Percentiles rank a stretch among this genome's conserved stretches.
Evolutionary conservation across 2,113 vertebrate species (phyloP).

Genomic region (Sceloporus undulatus): DNA sequence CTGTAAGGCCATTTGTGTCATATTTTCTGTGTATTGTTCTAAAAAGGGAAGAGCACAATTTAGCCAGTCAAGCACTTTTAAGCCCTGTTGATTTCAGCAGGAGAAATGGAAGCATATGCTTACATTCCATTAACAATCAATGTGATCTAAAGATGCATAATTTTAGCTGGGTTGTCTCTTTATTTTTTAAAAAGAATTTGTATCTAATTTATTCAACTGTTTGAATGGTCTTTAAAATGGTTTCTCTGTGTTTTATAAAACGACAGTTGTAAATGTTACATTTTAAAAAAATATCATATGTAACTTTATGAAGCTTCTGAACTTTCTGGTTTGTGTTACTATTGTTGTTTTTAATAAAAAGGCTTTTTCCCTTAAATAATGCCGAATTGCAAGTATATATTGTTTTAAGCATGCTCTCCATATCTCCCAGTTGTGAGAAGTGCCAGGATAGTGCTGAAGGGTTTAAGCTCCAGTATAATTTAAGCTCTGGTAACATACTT

Average conservation of each 20-base stretch:
- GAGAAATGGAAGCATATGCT: not conserved
- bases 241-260: not conserved
- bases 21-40: not conserved
- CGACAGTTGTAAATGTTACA: not conserved
- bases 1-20: not conserved
- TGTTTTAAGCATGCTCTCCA: not conserved
- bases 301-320: conserved; percentile 24
- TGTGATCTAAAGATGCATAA: not conserved
- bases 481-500: not conserved
- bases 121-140: not conserved
- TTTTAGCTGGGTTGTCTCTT: not conserved
- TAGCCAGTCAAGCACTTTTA: not conserved
- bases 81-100: not conserved
- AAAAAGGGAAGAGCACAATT: not conserved
- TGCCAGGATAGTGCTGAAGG: not conserved
- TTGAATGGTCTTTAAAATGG: not conserved
- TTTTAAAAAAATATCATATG: not conserved
- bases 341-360: conserved; percentile 1
- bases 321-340: not conserved
- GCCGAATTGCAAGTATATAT: not conserved
- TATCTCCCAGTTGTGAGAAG: not conserved
- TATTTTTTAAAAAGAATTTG: not conserved
- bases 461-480: not conserved
- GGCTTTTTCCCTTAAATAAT: conserved; percentile 52
- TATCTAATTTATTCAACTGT: not conserved